These are phyloP conservation scores for Euplexia lucipara DNA, from an alignment of 2,888 invertebrate genomes.

Conservation along the genomic window DNA sequence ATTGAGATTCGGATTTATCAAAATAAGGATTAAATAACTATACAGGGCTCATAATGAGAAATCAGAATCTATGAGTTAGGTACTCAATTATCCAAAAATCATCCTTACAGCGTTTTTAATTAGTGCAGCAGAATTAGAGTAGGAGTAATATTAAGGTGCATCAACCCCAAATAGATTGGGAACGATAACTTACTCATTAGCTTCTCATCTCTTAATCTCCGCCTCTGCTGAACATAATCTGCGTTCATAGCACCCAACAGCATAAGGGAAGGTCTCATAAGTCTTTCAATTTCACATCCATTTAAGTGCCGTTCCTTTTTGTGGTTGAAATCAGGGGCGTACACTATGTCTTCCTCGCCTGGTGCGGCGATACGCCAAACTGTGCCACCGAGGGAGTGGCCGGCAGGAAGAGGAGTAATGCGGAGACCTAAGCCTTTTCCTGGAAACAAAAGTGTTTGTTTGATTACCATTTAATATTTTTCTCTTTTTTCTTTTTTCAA, in stretches of 20 bases:
- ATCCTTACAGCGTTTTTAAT: no score
- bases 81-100: no score
- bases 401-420: slow-evolving; percentile 98
- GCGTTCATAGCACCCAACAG: slow-evolving; percentile 99
- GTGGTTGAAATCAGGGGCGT: slow-evolving; percentile 99
- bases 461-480: not conserved
- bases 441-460: slow-evolving; percentile 71
- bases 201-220: slow-evolving; percentile 98
- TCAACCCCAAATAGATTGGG: no score
- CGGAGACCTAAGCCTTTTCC: slow-evolving; percentile 99
- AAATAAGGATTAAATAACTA: no score
- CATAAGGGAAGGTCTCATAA: slow-evolving; percentile 97
- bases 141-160: no score
- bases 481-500: no score
- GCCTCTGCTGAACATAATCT: slow-evolving; percentile 97
- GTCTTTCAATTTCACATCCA: slow-evolving; percentile 97
- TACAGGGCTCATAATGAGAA: no score
- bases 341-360: slow-evolving; percentile 99
- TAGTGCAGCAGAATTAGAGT: no score
- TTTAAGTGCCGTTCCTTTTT: slow-evolving; percentile 99
- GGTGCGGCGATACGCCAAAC: slow-evolving; percentile 99
- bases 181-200: slow-evolving; percentile 96
- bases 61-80: no score
- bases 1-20: no score
- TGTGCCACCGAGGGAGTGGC: slow-evolving; percentile 99